A percentile compares a stretch with the other conserved stretches of the same genome.
Conservation (phyloP, 2,113 vertebrate genomes). For the Pseudois nayaur region DNA sequence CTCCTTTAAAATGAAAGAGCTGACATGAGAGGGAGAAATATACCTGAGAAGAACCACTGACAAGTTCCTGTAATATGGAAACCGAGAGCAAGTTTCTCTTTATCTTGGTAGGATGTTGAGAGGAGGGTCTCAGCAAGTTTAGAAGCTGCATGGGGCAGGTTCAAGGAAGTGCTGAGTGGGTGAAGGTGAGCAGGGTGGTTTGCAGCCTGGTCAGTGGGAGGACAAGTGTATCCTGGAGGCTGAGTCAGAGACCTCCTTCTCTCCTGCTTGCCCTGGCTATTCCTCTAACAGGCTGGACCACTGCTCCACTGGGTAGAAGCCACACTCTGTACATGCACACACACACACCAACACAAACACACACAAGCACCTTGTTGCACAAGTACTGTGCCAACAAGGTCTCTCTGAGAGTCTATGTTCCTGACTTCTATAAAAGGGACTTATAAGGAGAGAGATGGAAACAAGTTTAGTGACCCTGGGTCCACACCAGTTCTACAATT, state of each 20-base stretch:
- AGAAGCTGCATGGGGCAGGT: background rate
- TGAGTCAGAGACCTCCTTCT: no score
- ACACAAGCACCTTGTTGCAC: background rate
- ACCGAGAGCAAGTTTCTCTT: background rate
- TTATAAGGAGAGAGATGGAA: background rate
- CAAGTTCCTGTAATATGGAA: background rate
- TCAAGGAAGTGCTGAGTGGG: background rate
- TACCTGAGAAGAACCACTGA: background rate
- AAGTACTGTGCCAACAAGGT: rapidly evolving
- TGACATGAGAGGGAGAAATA: background rate
- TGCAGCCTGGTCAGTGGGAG: rapidly evolving
- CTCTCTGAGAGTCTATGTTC: background rate
- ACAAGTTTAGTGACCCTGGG: background rate
- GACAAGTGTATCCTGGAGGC: background rate
- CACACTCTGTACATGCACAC: no score
- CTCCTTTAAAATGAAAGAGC: background rate
- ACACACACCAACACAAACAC: background rate
- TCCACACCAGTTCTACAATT: background rate
- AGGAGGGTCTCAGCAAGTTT: background rate
- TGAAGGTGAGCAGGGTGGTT: background rate
- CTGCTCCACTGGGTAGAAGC: no score
- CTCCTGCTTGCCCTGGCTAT: background rate
- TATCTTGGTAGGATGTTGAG: background rate
- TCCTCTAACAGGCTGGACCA: background rate
- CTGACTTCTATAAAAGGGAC: background rate